These are phyloP conservation scores for Odontamblyopus rebecca DNA, from an alignment of 2,797 vertebrate genomes.

Conservation along the genomic window DNA sequence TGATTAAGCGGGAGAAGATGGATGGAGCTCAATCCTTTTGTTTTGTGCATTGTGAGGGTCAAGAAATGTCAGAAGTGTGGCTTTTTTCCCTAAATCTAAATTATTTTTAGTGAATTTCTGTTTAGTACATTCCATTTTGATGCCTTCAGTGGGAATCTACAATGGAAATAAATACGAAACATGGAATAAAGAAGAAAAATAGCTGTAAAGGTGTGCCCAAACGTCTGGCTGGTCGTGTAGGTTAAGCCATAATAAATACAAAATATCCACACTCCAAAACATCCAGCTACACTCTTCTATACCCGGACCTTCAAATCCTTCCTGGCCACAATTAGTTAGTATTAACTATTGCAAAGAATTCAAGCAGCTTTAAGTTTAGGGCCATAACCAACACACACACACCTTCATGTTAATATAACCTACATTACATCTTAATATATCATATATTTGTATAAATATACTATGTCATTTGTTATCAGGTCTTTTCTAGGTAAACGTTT, in stretches of 20 bases:
- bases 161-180: too few relatives aligned
- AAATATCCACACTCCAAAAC: constrained; percentile 13
- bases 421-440: constrained; percentile 26
- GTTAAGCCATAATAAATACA: neutral
- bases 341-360: constrained; percentile 3
- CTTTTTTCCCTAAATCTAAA: too few relatives aligned
- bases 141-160: too few relatives aligned
- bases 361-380: constrained; percentile 16
- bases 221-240: too few relatives aligned
- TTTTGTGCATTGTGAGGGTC: too few relatives aligned
- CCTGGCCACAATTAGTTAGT: constrained; percentile 5
- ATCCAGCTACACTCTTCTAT: constrained; percentile 7
- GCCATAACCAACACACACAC: constrained; percentile 34
- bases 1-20: too few relatives aligned
- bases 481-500: neutral
- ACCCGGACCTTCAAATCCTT: neutral
- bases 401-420: constrained; percentile 17
- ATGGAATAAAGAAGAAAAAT: too few relatives aligned
- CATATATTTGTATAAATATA: constrained; percentile 33
- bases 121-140: too few relatives aligned
- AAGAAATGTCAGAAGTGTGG: too few relatives aligned
- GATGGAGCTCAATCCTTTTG: too few relatives aligned
- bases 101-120: too few relatives aligned
- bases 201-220: too few relatives aligned
- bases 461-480: constrained; percentile 38